These are phyloP conservation scores for Acanthurus leucopareius DNA, from an alignment of 2,797 vertebrate genomes.

Conservation along the genomic window DNA sequence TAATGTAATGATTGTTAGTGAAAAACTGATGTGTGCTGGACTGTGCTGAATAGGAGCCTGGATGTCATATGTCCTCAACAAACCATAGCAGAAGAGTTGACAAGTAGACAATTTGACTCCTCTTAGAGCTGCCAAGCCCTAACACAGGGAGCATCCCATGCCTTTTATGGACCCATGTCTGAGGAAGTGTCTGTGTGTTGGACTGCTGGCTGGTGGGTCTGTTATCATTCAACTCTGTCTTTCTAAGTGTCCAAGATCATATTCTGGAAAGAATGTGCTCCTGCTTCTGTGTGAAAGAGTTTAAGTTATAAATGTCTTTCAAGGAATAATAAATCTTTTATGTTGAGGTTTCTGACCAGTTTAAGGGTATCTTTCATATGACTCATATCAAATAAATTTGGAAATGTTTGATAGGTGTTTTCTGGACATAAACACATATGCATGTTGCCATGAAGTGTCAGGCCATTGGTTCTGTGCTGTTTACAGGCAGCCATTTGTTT, in stretches of 20 bases:
- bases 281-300: constrained; percentile 41
- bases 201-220: constrained; percentile 54
- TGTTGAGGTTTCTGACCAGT: constrained; percentile 11
- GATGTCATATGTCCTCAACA: constrained; percentile 40
- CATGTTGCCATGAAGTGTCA: neutral
- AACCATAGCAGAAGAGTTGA: constrained; percentile 50
- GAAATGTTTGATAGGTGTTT: constrained; percentile 1
- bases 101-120: constrained; percentile 41
- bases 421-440: neutral
- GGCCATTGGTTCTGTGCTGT: neutral
- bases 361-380: neutral
- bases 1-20: neutral
- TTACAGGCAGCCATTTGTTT: neutral
- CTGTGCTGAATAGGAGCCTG: constrained; percentile 27
- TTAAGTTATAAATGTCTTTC: constrained; percentile 18
- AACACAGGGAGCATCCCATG: constrained; percentile 63
- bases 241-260: constrained; percentile 45
- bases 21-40: constrained; percentile 8
- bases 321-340: constrained; percentile 2
- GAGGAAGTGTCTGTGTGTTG: constrained; percentile 35
- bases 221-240: constrained; percentile 65
- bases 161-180: constrained; percentile 80
- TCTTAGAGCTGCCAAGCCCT: constrained; percentile 50
- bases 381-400: neutral
- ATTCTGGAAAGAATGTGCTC: constrained; percentile 34